Evolutionary conservation across 2,113 vertebrate genomes (phyloP).

Genomic region (Eulemur rufifrons): DNA sequence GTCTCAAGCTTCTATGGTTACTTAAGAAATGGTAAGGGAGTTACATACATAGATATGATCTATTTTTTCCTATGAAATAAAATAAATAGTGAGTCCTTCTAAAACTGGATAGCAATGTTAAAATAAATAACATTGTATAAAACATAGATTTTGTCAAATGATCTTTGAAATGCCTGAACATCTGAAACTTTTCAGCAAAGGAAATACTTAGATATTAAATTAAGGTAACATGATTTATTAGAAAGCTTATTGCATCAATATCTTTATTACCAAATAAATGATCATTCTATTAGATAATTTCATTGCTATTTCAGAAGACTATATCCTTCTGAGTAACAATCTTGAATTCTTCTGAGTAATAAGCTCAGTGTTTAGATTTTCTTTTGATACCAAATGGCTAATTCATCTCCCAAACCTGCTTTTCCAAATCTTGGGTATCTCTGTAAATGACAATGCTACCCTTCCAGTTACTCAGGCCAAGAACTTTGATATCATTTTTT

Average conservation of each 20-base stretch:
- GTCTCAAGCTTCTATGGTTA: conserved; percentile 67
- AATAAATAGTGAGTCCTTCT: background rate
- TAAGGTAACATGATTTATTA: background rate
- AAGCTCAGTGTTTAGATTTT: background rate
- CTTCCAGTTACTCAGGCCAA: background rate
- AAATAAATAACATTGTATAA: background rate
- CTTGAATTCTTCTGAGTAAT: background rate
- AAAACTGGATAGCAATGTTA: background rate
- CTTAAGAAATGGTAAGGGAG: conserved; percentile 79
- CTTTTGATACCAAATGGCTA: background rate
- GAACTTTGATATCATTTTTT: background rate
- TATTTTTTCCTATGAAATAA: background rate
- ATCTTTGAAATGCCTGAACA: background rate
- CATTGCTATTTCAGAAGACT: background rate
- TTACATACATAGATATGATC: background rate
- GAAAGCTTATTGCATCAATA: background rate
- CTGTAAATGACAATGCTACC: background rate
- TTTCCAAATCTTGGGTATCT: background rate
- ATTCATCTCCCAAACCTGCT: background rate
- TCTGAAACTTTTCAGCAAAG: conserved; percentile 9
- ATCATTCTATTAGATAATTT: background rate
- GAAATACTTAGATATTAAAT: conserved; percentile 20
- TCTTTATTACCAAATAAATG: background rate
- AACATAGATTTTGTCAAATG: background rate
- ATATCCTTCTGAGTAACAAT: background rate